These are phyloP conservation scores for Yponomeuta evonymella DNA, from an alignment of 2,888 invertebrate genomes.

Conservation along the genomic window DNA sequence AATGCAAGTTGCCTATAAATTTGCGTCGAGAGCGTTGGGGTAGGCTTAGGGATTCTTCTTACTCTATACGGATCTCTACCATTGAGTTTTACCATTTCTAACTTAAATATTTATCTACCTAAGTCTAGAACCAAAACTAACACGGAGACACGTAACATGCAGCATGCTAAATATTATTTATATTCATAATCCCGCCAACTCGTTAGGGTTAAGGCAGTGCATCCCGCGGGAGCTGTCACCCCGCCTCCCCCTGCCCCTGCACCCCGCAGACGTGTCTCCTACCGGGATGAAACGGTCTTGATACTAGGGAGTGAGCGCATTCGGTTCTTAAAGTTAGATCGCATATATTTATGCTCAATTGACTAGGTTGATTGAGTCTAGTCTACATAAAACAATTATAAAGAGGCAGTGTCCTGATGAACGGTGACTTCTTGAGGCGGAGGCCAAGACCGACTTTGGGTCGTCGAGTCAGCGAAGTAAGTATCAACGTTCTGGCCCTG, in stretches of 20 bases:
- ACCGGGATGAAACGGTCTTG: neutral
- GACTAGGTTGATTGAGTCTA: too few relatives aligned
- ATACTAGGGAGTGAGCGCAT: neutral
- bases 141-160: neutral
- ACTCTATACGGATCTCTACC: too few relatives aligned
- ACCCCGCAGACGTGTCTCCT: neutral
- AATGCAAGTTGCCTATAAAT: too few relatives aligned
- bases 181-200: slow-evolving; percentile 12
- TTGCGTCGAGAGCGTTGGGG: too few relatives aligned
- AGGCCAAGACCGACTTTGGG: too few relatives aligned
- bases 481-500: too few relatives aligned
- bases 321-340: neutral
- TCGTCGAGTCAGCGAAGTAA: too few relatives aligned
- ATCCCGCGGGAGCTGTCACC: slow-evolving; percentile 1
- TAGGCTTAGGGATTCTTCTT: too few relatives aligned
- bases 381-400: too few relatives aligned
- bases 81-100: neutral
- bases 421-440: too few relatives aligned
- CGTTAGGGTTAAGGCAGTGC: slow-evolving; percentile 8
- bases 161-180: slow-evolving; percentile 1
- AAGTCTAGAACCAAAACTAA: neutral
- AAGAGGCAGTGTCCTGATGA: too few relatives aligned
- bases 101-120: neutral
- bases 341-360: too few relatives aligned
- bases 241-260: neutral